phyloP scores from a whole-genome alignment of 2,888 invertebrate genomes.

The Tetrapedia diversipes region DNA sequence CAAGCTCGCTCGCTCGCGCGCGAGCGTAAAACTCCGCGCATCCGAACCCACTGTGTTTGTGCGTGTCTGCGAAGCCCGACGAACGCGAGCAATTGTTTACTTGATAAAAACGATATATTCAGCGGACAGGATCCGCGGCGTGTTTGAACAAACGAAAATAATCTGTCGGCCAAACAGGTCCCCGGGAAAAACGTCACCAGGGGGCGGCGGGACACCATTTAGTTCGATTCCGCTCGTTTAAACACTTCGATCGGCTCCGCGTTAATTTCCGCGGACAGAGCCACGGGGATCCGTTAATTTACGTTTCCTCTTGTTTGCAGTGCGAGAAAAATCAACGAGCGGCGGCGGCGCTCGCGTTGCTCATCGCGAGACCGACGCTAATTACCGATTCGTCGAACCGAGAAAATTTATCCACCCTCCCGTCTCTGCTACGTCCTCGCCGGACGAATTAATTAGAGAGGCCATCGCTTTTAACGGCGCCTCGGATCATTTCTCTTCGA shows the following conservation, averaged over 20 bases:
- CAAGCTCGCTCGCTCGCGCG: no score
- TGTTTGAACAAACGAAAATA: conserved; percentile 42
- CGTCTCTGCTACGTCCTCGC: no score
- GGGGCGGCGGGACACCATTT: neutral
- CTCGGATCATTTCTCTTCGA: conserved; percentile 30
- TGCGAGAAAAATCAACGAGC: conserved; percentile 43
- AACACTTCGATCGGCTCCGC: conserved; percentile 20
- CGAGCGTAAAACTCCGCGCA: neutral
- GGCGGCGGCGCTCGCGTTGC: conserved; percentile 4
- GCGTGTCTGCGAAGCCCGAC: neutral
- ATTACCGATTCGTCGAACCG: conserved; percentile 43
- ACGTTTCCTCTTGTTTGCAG: conserved; percentile 29
- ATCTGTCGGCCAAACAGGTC: conserved; percentile 36
- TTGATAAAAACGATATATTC: conserved; percentile 48
- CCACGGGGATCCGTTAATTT: conserved; percentile 37
- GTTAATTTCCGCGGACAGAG: conserved; percentile 27
- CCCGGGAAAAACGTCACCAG: conserved; percentile 28
- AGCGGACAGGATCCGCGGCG: neutral
- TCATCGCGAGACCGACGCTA: conserved; percentile 47
- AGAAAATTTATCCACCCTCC: conserved; percentile 44
- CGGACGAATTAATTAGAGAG: conserved; percentile 62
- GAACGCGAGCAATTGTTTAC: conserved; percentile 32
- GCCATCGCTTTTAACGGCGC: conserved; percentile 31
- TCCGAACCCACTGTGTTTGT: no score
- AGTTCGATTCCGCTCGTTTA: conserved; percentile 30